Evolutionary conservation across 30 jellyfish, hydroid and myxozoan species (phyloP), one percentile per base, ranked within the genome.

Genomic region (Mastigias papua): DNA sequence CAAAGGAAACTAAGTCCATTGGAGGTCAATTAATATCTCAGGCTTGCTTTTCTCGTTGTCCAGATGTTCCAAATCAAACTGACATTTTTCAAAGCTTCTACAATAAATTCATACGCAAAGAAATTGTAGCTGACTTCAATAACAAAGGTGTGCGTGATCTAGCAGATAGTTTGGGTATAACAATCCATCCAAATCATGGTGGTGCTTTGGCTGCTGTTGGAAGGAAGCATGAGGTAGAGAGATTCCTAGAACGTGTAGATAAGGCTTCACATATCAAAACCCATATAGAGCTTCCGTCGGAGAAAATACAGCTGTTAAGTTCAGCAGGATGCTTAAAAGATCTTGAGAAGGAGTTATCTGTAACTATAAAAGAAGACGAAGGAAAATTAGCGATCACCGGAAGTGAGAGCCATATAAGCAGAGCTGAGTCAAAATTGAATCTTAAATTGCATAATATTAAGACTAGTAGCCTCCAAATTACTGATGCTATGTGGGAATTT

Each of bases 31-130:
- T 37, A 7, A 22, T 19, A 22, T 27, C 26, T n/a, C 51, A 23
- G 25, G 89, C 89, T 9, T 54, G 89, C 80, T 78, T 78, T 20
- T 29, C 78, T 29, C 89, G 66, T 32, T 2, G 49, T 33, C 48
- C 58, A 7, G 34, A 78, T 23, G 13, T 78, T 25, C 34, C 79
- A 8, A 32, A 78, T 28, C 70, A 73, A 20, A 20, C 46, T 20
- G 33, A 34, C 1, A 26, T 30, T 16, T 78, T 78, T 35, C 60
- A 37, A 63, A 32, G 42, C 31, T 78, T 27, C 35, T 78, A 61
- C 77, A 25, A 60, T 49, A 46, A 35, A 34, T 78, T 27, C 22
- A 33, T 10, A 6, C 25, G 67, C 17, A 31, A 73, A 73, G 64
- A 20, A 0, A 65, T 30, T 60, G 19, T 19, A 3, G 72, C 34